phyloP scores from a whole-genome alignment of 35 echinoderm and acorn worm genomes.

The Lytechinus pictus region DNA sequence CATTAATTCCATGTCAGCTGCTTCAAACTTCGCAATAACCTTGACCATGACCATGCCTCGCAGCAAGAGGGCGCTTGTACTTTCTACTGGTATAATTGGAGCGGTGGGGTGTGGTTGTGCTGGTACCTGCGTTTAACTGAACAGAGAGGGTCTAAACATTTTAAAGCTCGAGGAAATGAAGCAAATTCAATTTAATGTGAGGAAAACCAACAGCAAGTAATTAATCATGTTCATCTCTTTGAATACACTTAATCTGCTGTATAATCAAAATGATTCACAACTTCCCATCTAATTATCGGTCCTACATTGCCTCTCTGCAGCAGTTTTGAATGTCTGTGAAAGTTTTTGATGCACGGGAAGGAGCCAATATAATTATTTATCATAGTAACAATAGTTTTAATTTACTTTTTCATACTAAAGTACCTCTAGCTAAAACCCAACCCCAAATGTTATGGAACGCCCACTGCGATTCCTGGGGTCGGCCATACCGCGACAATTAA shows the following conservation, averaged over 20 bases:
- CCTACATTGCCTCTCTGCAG: no score
- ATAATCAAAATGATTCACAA: no score
- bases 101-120: background rate
- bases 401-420: no score
- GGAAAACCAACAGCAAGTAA: background rate
- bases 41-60: constrained; percentile 28
- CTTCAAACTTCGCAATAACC: background rate
- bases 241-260: no score
- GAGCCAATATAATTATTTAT: no score
- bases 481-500: background rate
- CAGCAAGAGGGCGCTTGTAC: constrained; percentile 34
- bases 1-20: constrained; percentile 29
- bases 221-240: background rate
- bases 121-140: background rate
- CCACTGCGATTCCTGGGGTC: background rate
- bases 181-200: background rate
- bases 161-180: background rate
- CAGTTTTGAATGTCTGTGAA: no score
- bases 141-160: background rate
- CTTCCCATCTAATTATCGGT: no score
- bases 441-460: background rate
- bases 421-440: background rate
- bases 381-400: no score
- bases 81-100: background rate
- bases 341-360: no score